Evolutionary conservation across 1,140 invertebrate species (phyloP).

Genomic region (Macrosteles quadrilineatus): DNA sequence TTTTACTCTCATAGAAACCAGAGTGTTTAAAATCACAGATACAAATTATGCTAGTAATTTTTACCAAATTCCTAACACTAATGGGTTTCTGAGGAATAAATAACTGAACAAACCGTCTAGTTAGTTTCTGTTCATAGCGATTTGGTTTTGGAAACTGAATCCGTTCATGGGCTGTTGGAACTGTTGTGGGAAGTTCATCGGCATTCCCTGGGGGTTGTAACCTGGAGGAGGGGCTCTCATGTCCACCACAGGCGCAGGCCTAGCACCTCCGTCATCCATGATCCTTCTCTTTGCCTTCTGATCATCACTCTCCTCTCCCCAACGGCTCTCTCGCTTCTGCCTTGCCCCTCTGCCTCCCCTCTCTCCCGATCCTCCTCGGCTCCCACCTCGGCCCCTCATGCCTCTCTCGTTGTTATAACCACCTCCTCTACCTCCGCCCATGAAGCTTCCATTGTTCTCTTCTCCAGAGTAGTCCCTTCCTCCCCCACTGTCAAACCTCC

Average conservation of each 20-base stretch:
- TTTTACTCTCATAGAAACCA: too few relatives aligned
- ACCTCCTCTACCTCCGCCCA: neutral
- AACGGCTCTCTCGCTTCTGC: neutral
- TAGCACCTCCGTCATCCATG: neutral
- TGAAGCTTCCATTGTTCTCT: neutral
- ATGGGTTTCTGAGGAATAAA: too few relatives aligned
- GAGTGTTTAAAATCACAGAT: too few relatives aligned
- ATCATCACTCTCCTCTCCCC: constrained; percentile 14
- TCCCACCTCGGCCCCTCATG: neutral
- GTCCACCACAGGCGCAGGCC: constrained; percentile 14
- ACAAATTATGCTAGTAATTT: too few relatives aligned
- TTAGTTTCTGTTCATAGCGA: neutral
- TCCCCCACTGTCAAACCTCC: neutral
- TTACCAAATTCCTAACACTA: too few relatives aligned
- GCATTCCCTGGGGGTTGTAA: neutral
- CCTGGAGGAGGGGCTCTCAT: constrained; percentile 5
- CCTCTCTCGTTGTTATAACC: neutral
- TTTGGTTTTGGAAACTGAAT: constrained; percentile 6
- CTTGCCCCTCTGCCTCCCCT: neutral
- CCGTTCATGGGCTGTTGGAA: neutral
- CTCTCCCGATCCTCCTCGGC: neutral
- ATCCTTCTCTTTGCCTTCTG: neutral
- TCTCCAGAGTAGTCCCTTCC: neutral
- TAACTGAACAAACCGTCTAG: neutral
- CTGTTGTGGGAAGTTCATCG: neutral